Evolutionary conservation across 2,113 vertebrate species (phyloP), one percentile per base, ranked within the genome.

Genomic region (Procavia capensis): DNA sequence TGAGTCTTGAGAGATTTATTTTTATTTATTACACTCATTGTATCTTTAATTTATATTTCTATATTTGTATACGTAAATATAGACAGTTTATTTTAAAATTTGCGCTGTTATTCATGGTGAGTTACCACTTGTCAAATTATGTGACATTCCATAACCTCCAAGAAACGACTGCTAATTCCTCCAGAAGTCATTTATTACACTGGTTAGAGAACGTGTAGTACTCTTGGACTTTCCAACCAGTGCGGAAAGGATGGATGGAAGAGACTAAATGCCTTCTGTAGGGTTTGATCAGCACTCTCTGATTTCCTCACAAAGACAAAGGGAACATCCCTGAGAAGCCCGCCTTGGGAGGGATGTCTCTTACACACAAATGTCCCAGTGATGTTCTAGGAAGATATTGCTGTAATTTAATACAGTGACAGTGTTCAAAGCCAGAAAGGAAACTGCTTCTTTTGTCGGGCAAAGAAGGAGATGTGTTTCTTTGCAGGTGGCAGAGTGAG

Each of bases 121-220:
- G 66, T 76, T 89, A 85, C 59, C 88, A 94, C 64, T 80, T 66
- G 81, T 86, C 22, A 80, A 88, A 64, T 90, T 90, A 20, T 22
- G 29, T 68, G 50, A 93, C 85, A 50, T 50, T 64, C 59, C 29
- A 36, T 20, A 82, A 36, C 11, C 45, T 25, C 59, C 78, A 78
- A 45, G 31, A 93, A 36, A 72, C 76, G 85, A 59, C 9, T 50
- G 4, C 81, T 92, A 80, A 36, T 27, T 90, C 36, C 66, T 91
- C 14, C 17, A 86, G 81, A 83, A 43, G 41, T 25, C 85, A 84
- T 57, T 80, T 76, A 70, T 81, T 75, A 79, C 90, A 88, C 50
- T 66, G 36, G 50, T 10, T 16, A 64, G 14, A 72, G 91, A 92
- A 70, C n/a, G 25, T 14, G 25, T 36, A 36, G 41, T n/a, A 17